Conservation (phyloP, 2,797 vertebrate genomes). For the Coregonus suidteri region DNA sequence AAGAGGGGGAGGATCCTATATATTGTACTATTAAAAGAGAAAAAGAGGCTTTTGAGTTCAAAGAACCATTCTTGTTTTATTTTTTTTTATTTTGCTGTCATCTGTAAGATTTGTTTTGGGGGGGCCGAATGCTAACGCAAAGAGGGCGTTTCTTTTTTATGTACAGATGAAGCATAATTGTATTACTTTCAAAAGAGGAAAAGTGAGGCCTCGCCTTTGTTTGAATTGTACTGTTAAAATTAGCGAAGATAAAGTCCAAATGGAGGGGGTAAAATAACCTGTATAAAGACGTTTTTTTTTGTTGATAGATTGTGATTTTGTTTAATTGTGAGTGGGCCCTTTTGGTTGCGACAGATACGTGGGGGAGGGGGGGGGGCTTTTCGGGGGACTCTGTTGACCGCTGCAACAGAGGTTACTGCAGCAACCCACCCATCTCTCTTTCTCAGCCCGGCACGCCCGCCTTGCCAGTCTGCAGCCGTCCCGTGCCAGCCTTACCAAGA, state of each 20-base stretch:
- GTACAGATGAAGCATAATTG: constrained; percentile 67
- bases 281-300: constrained; percentile 64
- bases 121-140: constrained; percentile 55
- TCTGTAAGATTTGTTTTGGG: constrained; percentile 50
- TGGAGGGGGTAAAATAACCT: constrained; percentile 45
- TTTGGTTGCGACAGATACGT: constrained; percentile 15
- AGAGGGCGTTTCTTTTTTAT: constrained; percentile 64
- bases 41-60: constrained; percentile 66
- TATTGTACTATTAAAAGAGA: constrained; percentile 54
- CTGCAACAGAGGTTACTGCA: constrained; percentile 43
- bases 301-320: constrained; percentile 75
- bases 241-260: constrained; percentile 48
- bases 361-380: constrained; percentile 35
- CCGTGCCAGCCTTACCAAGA: constrained; percentile 73
- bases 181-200: constrained; percentile 56
- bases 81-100: constrained; percentile 58
- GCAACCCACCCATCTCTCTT: constrained; percentile 47
- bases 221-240: constrained; percentile 58
- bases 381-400: constrained; percentile 26
- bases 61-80: constrained; percentile 46
- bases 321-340: constrained; percentile 53
- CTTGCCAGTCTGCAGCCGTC: constrained; percentile 61
- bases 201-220: constrained; percentile 57
- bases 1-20: constrained; percentile 44
- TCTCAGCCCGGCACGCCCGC: constrained; percentile 54